These are phyloP conservation scores for Cygnus olor DNA, from an alignment of 2,797 vertebrate genomes.

Conservation along the genomic window DNA sequence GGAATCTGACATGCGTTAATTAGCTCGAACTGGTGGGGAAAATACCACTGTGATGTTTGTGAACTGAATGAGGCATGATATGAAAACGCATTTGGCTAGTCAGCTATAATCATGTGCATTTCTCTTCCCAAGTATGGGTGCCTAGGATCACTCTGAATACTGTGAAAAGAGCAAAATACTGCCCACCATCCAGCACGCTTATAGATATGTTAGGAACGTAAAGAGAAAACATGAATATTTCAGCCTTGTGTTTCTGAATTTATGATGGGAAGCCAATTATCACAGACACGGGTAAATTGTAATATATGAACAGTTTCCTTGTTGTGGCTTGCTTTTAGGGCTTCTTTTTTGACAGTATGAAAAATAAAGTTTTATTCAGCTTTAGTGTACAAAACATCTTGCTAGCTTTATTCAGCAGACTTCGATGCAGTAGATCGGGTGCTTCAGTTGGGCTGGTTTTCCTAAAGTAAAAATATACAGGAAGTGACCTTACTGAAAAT, in stretches of 20 bases:
- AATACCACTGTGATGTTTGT: not conserved
- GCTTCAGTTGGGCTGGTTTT: not conserved
- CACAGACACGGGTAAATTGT: not conserved
- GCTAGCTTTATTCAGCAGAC: not conserved
- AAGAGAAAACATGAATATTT: not conserved
- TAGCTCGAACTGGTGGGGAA: not conserved
- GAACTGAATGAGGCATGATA: not conserved
- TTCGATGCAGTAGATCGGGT: not conserved
- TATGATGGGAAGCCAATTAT: not conserved
- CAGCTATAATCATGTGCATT: not conserved
- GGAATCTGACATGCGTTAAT: not conserved
- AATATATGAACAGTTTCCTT: not conserved
- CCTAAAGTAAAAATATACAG: not conserved
- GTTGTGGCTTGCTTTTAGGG: not conserved
- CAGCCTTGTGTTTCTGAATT: not conserved
- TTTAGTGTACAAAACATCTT: not conserved
- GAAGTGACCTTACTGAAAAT: not conserved
- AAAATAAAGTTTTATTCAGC: not conserved
- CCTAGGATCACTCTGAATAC: not conserved
- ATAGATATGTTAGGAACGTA: not conserved
- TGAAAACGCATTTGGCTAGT: not conserved
- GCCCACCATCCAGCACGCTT: not conserved
- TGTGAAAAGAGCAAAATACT: not conserved
- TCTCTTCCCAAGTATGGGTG: not conserved
- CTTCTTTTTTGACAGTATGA: not conserved